Base-by-base conservation (phyloP, 1,140 invertebrate genomes). In the Hylaeus anthracinus region DNA sequence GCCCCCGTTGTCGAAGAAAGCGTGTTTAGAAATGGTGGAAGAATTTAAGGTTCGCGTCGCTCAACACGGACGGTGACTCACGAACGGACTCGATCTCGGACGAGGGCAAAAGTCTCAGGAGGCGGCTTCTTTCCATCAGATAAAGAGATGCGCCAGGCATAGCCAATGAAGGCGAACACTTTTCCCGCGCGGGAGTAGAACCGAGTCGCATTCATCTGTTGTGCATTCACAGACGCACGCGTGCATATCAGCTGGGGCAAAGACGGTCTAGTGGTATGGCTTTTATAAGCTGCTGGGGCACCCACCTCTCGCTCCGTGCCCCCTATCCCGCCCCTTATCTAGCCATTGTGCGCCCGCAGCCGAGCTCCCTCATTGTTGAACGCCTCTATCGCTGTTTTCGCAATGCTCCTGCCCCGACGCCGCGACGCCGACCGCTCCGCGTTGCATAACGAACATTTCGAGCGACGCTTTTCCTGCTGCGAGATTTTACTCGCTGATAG, bases 91-190 rank as follows among this genome's bases (percentile, higher is more conserved):
- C 67, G 78, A 85, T 81, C 72, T 84, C 69, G 72, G 53, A 60
- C 60, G 71, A 79, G 75, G 82, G 79, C 65, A 85, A 85, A 82
- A 86, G 79, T 86, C 61, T 4, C 61, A 53, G 72, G 69, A 84
- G 82, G 89, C 90, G 89, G 88, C 84, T 84, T 88, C 90, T 89
- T 88, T 91, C 80, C 79, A 90, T 90, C 90, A 90, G 90, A 91
- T 91, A 91, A 86, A 91, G 79, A 87, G 89, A 90, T 88, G 87
- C 88, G 86, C 89, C 81, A 70, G 73, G 88, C 88, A 89, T 86
- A 87, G 87, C 87, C 86, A 85, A 89, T 84, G 89, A 90, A 88
- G 86, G 88, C 82, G 89, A 90, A 87, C 83, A 87, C 89, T 88
- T 90, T 89, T 91, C 84, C 84, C 84, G 56, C 15, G 43, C 73